phyloP scores from a whole-genome alignment of 2,797 vertebrate genomes.

The Semaprochilodus insignis region DNA sequence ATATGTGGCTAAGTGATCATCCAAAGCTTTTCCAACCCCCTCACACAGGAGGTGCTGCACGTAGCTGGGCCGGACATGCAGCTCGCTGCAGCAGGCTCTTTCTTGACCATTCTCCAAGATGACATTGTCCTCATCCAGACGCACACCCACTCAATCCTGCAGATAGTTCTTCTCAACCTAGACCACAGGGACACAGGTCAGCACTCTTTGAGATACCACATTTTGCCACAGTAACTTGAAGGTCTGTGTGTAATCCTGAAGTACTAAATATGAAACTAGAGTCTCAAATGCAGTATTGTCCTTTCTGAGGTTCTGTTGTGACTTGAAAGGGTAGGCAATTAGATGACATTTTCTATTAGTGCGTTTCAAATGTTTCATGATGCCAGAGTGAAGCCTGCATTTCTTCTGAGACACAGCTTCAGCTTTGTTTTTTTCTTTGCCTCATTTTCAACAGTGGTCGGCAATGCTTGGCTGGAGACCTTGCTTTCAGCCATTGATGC shows the following conservation, averaged over 20 bases:
- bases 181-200: slow-evolving; percentile 92
- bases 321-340: not conserved
- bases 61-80: slow-evolving; percentile 90
- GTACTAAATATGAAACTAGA: not conserved
- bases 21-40: slow-evolving; percentile 7
- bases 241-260: not conserved
- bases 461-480: slow-evolving; percentile 93
- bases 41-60: slow-evolving; percentile 86
- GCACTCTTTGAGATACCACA: slow-evolving; percentile 33
- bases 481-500: slow-evolving; percentile 89
- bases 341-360: not conserved
- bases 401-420: slow-evolving; percentile 19
- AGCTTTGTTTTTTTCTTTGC: slow-evolving; percentile 28
- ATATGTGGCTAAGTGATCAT: not conserved
- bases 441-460: slow-evolving; percentile 81
- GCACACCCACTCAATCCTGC: slow-evolving; percentile 91
- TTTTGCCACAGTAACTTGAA: not conserved
- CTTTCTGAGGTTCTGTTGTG: not conserved
- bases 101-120: slow-evolving; percentile 91
- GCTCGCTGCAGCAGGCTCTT: slow-evolving; percentile 88
- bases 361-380: not conserved
- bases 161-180: slow-evolving; percentile 90
- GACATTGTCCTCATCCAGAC: slow-evolving; percentile 91
- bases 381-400: not conserved
- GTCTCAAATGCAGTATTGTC: not conserved